Base-by-base conservation (phyloP, 1,140 invertebrate species). In the Carposina sasakii region DNA sequence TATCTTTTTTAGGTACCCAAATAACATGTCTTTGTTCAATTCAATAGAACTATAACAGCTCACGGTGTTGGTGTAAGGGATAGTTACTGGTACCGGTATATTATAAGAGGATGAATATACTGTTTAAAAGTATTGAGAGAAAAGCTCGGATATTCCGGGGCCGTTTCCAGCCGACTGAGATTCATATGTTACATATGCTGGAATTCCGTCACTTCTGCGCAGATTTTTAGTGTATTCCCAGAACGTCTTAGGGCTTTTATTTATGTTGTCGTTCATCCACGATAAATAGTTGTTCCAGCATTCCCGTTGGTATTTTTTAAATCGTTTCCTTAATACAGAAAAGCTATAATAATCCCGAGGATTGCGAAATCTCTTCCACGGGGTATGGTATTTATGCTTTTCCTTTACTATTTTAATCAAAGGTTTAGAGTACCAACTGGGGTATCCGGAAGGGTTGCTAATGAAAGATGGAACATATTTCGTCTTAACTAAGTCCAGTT, bases 221-320 rank as follows among this genome's bases (percentile, higher is more conserved):
- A 24, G 21, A 13, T 20, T 13, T 37, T 37, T 48, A n/a, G 19
- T 34, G 24, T 48, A 48, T n/a, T 19, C 16, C 45, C 45, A 48
- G n/a, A 48, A 37, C 3, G 6, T 3, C 23, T 48, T 48, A n/a
- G 34, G 19, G 21, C 20, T 23, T 23, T 23, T 21, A 17, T 37
- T 48, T 1, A 26, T 8, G 17, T 45, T 26, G n/a, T 34, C 19
- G 1, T 13, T 26, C 16, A 19, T 24, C 15, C 15, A 10, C 9
- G 24, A 26, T 10, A 26, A 42, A 15, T 13, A 4, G 17, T 28
- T 16, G 17, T 33, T 33, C 20, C 43, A 33, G 5, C 19, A 5
- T n/a, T 6, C 19, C 19, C 22, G 26, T 9, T 33, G 4, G 6
- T 6, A 4, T 2, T 45, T 16, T 21, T 19, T 12, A 10, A 19